Evolutionary conservation across 2,797 vertebrate genomes (phyloP).

Genomic region (Myotis daubentonii): DNA sequence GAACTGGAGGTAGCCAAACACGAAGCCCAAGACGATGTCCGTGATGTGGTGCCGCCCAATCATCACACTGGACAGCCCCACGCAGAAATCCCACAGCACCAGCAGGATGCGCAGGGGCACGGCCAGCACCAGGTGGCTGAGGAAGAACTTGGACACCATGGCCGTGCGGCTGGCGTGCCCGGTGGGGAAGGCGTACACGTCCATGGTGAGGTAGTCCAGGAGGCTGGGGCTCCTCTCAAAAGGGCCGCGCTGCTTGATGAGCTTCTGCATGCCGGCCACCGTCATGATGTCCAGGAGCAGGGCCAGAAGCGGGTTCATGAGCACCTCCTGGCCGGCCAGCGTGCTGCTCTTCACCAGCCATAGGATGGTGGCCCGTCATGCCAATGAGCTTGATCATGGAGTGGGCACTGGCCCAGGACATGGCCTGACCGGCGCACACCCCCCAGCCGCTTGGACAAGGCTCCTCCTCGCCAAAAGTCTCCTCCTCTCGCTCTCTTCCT

Average conservation of each 20-base stretch:
- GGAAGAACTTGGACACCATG: conserved; percentile 97
- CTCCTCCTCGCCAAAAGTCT: too few relatives aligned
- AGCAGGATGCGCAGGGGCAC: conserved; percentile 94
- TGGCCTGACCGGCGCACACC: conserved; percentile 91
- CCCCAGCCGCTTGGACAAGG: conserved; percentile 94
- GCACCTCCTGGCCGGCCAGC: conserved; percentile 95
- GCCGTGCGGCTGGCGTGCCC: conserved; percentile 94
- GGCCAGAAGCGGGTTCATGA: conserved; percentile 96
- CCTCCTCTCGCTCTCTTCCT: too few relatives aligned
- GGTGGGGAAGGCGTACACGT: conserved; percentile 94
- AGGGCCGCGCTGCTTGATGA: conserved; percentile 93
- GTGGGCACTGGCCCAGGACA: conserved; percentile 94
- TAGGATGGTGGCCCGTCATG: conserved; percentile 93
- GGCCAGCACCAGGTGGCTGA: conserved; percentile 96
- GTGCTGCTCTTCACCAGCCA: conserved; percentile 96
- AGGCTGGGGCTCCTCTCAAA: conserved; percentile 92
- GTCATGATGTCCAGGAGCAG: conserved; percentile 94
- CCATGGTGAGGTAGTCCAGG: conserved; percentile 95
- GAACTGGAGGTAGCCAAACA: conserved; percentile 94
- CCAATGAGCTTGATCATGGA: conserved; percentile 94
- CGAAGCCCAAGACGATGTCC: conserved; percentile 93
- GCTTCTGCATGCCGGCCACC: conserved; percentile 93
- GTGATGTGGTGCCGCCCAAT: conserved; percentile 95
- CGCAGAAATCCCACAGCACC: conserved; percentile 95
- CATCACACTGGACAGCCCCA: conserved; percentile 94